These are phyloP conservation scores for Siniperca undulata DNA, from an alignment of 2,797 vertebrate species.

Conservation along the genomic window DNA sequence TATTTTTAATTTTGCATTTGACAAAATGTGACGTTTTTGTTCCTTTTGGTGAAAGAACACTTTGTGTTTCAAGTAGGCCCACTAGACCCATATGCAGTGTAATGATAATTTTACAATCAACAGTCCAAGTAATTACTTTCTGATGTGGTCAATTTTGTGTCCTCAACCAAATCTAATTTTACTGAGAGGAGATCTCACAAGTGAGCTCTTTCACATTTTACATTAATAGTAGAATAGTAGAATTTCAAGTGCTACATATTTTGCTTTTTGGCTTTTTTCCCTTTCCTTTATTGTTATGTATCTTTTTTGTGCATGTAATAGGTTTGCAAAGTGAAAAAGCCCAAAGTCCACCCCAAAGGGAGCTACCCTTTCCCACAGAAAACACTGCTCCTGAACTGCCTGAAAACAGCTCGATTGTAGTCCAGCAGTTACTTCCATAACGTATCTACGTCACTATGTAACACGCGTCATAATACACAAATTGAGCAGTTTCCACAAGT, in stretches of 20 bases:
- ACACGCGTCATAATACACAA: too few species aligned
- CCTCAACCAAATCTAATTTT: conserved; percentile 47
- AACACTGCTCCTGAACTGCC: too few species aligned
- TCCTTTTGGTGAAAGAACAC: not conserved
- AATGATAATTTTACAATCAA: conserved; percentile 60
- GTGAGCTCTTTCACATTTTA: conserved; percentile 6
- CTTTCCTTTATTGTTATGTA: too few species aligned
- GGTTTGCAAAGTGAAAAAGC: too few species aligned
- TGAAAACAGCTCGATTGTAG: too few species aligned
- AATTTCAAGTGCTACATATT: not conserved
- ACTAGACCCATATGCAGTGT: conserved; percentile 43
- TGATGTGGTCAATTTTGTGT: conserved; percentile 51
- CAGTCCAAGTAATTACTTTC: conserved; percentile 71
- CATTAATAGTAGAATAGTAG: not conserved
- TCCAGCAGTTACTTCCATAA: too few species aligned
- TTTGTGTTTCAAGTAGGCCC: conserved; percentile 28
- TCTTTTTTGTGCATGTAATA: too few species aligned
- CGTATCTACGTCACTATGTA: too few species aligned
- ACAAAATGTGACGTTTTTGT: conserved; percentile 5
- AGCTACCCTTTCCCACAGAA: too few species aligned
- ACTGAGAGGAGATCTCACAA: conserved; percentile 26
- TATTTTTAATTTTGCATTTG: not conserved
- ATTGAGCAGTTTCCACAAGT: too few species aligned
- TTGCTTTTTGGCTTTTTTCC: too few species aligned
- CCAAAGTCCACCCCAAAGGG: too few species aligned